Evolutionary conservation across 2,113 vertebrate genomes (phyloP), one percentile per base, ranked within the genome.

Genomic region (Ochotona princeps): DNA sequence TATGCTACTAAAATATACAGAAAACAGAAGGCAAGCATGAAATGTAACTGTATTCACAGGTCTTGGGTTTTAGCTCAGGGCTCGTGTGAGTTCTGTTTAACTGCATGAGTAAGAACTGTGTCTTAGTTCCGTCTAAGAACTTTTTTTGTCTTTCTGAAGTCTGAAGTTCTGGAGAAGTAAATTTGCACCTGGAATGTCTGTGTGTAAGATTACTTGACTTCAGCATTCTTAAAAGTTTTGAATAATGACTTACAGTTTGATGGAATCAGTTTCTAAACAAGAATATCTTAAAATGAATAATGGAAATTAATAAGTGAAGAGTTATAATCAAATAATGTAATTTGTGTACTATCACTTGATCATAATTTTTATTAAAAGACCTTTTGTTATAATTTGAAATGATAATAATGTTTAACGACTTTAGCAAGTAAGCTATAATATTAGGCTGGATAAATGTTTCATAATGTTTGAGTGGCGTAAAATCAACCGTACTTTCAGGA

Each of bases 401-500:
- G 38, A 84, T 73, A 83, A 69, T 81, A 75, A 44, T 92, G 23
- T 83, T 93, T 89, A 57, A 92, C 66, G 76, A n/a, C 70, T 90
- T 79, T 9, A 92, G 44, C 38, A 83, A 83, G 17, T 90, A 72
- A 81, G n/a, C 38, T 89, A 66, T 69, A 78, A 87, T 94, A 91
- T 89, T 93, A 92, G 95, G 47, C 60, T 82, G 73, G 65, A 91
- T 93, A 91, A 94, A 61, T 79, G 61, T 79, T 92, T 94, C 76
- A 65, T 92, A 95, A 89, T 57, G 87, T 61, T 79, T 61, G 69
- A 94, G 79, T 87, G 60, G 18, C 80, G 80, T 87, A 83, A 94
- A 95, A 84, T 89, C 94, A 95, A 83, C 7, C 51, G 32, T 93
- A 94, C 93, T 94, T 95, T 93, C 87, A 95, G 74, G 44, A 83